Evolutionary conservation across 1,140 invertebrate genomes (phyloP), one percentile per base, ranked within the genome.

Genomic region (Magallana ariakensis): DNA sequence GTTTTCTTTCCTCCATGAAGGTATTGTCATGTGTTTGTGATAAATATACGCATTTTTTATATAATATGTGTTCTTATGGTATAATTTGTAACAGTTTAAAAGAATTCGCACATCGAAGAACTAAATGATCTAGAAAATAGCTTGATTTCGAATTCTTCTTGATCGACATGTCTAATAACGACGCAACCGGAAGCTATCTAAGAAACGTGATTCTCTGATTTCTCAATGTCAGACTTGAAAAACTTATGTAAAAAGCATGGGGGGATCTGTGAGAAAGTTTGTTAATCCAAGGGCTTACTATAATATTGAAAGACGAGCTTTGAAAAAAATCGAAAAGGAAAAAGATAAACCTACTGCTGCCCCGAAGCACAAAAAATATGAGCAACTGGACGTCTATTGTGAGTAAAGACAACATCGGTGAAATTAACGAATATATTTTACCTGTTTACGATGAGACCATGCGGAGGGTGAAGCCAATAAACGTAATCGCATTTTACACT

Each of bases 271-370:
- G 22, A 70, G 66, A 10, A 70, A 70, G 66, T 70, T 70, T 22
- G 13, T 70, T 13, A 70, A 13, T 11, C 66, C 66, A 5, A 70
- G 13, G 33, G 66, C 66, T 22, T 70, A 70, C 66, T 70, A 70
- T 70, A 26, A 85, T 62, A 55, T 87, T 22, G 82, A 87, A 58
- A 70, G 85, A 62, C 46, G 83, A 19, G 87, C 87, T 10, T 56
- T 81, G 22, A 87, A 87, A 56, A 57, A 46, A 19, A 56, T 87
- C 8, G 87, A 85, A 6, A 80, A 58, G 81, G 83, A 87, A 22
- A 84, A 84, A 58, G 54, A n/a, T n/a, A 85, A 85, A n/a, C 87
- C 87, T 56, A 57, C 57, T 13, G 16, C 66, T 1, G 87, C 87
- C 11, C 87, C 87, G 0, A 22, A 54, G 66, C 87, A 85, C 56